A percentile compares a stretch with the other conserved stretches of the same genome.
Evolutionary conservation across 1,140 invertebrate genomes (phyloP).

Genomic region (Riptortus pedestris): DNA sequence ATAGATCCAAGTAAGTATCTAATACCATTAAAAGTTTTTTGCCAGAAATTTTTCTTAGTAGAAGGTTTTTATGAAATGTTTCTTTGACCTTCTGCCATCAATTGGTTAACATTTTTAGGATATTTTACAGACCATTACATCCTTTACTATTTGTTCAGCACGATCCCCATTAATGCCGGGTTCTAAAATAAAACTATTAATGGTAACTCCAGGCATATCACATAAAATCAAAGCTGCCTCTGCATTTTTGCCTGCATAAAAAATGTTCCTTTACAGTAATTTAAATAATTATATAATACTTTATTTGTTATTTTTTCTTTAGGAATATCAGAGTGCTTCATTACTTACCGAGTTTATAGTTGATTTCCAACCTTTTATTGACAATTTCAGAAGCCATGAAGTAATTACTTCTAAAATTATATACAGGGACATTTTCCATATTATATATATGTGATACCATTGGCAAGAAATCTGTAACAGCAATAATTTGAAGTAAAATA

Average conservation of each 20-base stretch:
- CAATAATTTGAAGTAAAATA: no score
- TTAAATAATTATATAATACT: neutral
- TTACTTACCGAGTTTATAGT: neutral
- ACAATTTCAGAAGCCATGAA: constrained; percentile 10
- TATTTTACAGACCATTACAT: no score
- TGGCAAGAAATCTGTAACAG: neutral
- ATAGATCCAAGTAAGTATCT: no score
- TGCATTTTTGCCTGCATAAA: constrained; percentile 4
- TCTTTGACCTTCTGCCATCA: no score
- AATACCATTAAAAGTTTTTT: no score
- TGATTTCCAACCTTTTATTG: neutral
- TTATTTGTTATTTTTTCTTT: no score
- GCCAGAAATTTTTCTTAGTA: no score
- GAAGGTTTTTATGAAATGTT: no score
- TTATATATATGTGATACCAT: neutral
- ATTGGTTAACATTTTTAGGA: no score
- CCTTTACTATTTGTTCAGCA: no score
- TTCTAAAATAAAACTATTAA: constrained; percentile 6
- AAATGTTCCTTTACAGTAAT: neutral
- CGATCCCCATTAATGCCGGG: no score
- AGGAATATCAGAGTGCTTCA: no score
- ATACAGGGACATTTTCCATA: neutral
- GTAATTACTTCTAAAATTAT: neutral
- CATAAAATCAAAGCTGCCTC: neutral
- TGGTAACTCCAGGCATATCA: constrained; percentile 5